Conservation (phyloP, 2,797 vertebrate genomes). For the Danio tinwini region DNA sequence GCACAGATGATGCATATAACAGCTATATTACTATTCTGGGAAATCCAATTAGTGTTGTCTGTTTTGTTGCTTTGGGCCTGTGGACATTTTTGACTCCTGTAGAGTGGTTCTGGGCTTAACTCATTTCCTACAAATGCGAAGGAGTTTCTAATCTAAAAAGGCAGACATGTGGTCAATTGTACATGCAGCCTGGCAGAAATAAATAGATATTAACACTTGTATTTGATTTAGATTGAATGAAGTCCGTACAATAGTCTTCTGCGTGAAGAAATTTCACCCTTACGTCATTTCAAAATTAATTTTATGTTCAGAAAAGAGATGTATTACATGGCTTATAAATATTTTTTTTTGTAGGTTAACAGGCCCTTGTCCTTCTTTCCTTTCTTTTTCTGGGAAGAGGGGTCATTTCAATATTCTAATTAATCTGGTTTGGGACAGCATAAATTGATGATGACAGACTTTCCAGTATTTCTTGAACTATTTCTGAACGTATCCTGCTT, state of each 20-base stretch:
- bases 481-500: slow-evolving; percentile 3
- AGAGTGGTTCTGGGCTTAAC: not conserved
- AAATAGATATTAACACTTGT: not conserved
- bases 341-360: not conserved
- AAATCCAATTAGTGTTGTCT: slow-evolving; percentile 32
- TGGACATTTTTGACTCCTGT: slow-evolving; percentile 15
- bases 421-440: not conserved
- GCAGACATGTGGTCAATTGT: not conserved
- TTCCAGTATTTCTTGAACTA: not conserved
- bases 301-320: not conserved
- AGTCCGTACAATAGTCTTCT: not conserved
- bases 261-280: not conserved
- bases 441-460: too few species aligned
- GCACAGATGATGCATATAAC: slow-evolving; percentile 12
- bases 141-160: not conserved
- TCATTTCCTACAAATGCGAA: not conserved
- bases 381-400: not conserved
- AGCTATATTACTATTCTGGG: slow-evolving; percentile 18
- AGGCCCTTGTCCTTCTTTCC: not conserved
- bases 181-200: not conserved
- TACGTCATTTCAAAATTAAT: not conserved
- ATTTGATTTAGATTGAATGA: not conserved
- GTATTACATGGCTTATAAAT: not conserved
- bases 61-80: slow-evolving; percentile 25
- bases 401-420: not conserved